phyloP scores from a whole-genome alignment of 2,888 invertebrate genomes.

The Oligia latruncula region DNA sequence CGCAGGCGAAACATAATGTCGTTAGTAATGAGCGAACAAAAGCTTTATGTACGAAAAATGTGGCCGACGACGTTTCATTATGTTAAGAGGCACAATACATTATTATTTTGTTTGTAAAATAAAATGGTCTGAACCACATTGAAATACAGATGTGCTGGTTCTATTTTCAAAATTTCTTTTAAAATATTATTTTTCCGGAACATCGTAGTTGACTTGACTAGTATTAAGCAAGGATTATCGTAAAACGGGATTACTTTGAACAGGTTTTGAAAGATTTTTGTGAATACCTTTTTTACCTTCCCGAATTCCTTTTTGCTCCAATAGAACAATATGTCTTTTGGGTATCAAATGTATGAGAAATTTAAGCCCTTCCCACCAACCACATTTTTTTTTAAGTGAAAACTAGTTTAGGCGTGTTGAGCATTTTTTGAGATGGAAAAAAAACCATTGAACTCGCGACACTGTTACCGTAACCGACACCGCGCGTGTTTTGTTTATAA shows the following conservation, averaged over 20 bases:
- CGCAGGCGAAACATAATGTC: constrained; percentile 58
- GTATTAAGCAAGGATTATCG: background rate
- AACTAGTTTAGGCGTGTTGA: too few species aligned
- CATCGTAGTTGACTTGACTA: background rate
- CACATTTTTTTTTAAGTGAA: background rate
- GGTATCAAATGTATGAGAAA: background rate
- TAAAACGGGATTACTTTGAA: background rate
- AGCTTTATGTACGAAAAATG: constrained; percentile 52
- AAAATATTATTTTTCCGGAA: background rate
- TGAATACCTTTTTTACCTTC: background rate
- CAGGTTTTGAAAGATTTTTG: background rate
- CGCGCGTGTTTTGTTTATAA: too few species aligned
- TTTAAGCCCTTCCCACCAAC: too few species aligned
- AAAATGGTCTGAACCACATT: constrained; percentile 25
- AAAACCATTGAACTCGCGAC: too few species aligned
- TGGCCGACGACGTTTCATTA: constrained; percentile 47
- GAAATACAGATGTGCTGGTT: constrained; percentile 1
- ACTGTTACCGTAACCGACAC: too few species aligned
- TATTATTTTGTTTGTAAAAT: constrained; percentile 35
- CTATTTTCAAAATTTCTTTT: background rate
- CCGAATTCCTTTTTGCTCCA: background rate
- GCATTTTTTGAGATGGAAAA: too few species aligned
- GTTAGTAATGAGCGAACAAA: constrained; percentile 60
- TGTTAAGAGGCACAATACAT: constrained; percentile 47
- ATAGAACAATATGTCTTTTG: background rate